Base-by-base conservation (phyloP, 1,140 invertebrate genomes). In the Saccostrea cuccullata region DNA sequence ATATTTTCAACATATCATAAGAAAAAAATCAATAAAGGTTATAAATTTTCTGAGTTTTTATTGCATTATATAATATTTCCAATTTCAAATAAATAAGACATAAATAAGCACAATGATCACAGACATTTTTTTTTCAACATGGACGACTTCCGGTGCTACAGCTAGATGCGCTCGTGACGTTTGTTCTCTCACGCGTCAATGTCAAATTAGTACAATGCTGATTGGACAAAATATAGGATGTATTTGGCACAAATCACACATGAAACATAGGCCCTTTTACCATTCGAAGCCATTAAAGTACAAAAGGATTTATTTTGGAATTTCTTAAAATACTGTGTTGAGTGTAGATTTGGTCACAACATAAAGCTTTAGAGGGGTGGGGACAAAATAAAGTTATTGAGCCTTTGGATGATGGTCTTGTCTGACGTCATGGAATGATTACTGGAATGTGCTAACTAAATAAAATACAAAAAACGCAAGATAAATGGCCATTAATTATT, bases 11-110 rank as follows among this genome's bases (percentile, higher is more conserved):
- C 5, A 47, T 47, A 47, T 47, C 47, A 47, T 60, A 4, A 58
- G n/a, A 20, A 60, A 8, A 60, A 60, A 60, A 60, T 15, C 20
- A 60, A 20, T 64, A 64, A 64, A 17, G 2, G 0, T 5, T 0
- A 0, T 20, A 64, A 15, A 30, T 77, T 77, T 77, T 36, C 23
- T 77, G 4, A 77, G 9, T 26, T 77, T 47, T 77, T 77, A 77
- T 77, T 36, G 70, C 70, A 77, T 73, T 73, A 73, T 77, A 30
- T 77, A 77, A 77, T 77, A 77, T 77, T 77, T 77, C 30, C 70
- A 36, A 67, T 77, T 36, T 77, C 70, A 77, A 77, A 77, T 77
- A 77, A 77, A 77, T 77, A 77, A 77, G 70, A 77, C 70, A 77
- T 77, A 77, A 77, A 77, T 77, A 77, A 77, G 70, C 70, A 64